Percentiles rank a stretch among this genome's conserved stretches.
phyloP scores from a whole-genome alignment of 2,888 invertebrate genomes.

The Glomeris marginata region DNA sequence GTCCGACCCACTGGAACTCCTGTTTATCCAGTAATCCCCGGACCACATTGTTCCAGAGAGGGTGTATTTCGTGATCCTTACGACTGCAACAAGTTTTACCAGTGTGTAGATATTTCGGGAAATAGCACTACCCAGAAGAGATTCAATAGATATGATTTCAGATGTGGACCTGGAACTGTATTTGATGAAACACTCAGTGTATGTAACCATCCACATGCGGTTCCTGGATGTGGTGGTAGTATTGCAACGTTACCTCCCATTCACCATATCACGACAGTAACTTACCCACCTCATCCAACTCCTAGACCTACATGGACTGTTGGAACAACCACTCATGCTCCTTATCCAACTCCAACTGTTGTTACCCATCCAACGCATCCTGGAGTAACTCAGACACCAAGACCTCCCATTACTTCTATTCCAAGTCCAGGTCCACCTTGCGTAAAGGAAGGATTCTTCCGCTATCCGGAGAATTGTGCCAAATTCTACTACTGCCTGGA shows the following conservation, averaged over 20 bases:
- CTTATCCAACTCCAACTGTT: background rate
- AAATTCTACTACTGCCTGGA: slow-evolving; percentile 17
- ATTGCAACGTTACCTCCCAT: no score
- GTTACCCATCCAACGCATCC: no score
- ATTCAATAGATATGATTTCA: slow-evolving; percentile 10
- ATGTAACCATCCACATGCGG: slow-evolving; percentile 5
- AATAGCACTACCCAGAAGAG: background rate
- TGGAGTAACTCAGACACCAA: background rate
- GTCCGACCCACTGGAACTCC: no score
- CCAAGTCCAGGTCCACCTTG: slow-evolving; percentile 8
- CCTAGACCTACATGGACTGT: background rate
- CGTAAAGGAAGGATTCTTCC: slow-evolving; percentile 18
- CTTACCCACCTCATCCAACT: background rate
- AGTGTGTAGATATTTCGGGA: slow-evolving; percentile 7
- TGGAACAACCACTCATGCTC: background rate
- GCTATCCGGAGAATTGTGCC: slow-evolving; percentile 24
- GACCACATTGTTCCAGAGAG: slow-evolving; percentile 1
- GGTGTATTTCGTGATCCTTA: slow-evolving; percentile 7
- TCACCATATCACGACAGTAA: background rate
- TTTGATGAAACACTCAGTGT: slow-evolving; percentile 7
- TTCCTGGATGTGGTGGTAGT: slow-evolving; percentile 7
- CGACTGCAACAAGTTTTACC: slow-evolving; percentile 11
- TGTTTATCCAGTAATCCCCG: background rate
- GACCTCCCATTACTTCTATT: background rate
- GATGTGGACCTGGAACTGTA: slow-evolving; percentile 6